Evolutionary conservation across 2,113 vertebrate species (phyloP).

Genomic region (Anguilla japonica): DNA sequence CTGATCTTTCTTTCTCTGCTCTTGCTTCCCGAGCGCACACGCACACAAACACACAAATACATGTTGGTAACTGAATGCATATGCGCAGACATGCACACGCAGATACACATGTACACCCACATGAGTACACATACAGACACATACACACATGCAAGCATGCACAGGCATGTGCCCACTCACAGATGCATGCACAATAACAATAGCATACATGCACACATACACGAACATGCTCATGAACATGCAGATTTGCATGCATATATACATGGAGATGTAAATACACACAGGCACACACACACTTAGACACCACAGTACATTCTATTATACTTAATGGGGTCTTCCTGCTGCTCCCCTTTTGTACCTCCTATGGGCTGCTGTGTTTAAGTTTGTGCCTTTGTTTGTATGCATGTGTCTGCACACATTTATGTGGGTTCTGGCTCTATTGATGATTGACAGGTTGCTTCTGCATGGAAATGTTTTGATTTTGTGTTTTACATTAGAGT

Average conservation of each 20-base stretch:
- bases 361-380: too few species aligned
- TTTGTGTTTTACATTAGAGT: not conserved
- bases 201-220: too few species aligned
- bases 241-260: too few species aligned
- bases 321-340: not conserved
- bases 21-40: not conserved
- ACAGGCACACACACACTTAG: too few species aligned
- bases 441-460: too few species aligned
- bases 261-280: too few species aligned
- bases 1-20: not conserved
- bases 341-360: too few species aligned
- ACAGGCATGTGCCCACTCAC: not conserved
- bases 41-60: not conserved
- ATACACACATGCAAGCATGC: too few species aligned
- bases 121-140: not conserved
- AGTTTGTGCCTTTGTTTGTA: too few species aligned
- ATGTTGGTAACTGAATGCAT: not conserved
- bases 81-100: not conserved
- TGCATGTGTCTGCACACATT: not conserved
- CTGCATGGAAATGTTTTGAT: too few species aligned
- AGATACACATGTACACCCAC: not conserved
- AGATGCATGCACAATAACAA: not conserved
- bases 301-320: too few species aligned
- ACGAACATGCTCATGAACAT: too few species aligned
- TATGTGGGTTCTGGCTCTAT: not conserved